phyloP scores from a whole-genome alignment of 2,797 vertebrate species.

The Fringilla coelebs region DNA sequence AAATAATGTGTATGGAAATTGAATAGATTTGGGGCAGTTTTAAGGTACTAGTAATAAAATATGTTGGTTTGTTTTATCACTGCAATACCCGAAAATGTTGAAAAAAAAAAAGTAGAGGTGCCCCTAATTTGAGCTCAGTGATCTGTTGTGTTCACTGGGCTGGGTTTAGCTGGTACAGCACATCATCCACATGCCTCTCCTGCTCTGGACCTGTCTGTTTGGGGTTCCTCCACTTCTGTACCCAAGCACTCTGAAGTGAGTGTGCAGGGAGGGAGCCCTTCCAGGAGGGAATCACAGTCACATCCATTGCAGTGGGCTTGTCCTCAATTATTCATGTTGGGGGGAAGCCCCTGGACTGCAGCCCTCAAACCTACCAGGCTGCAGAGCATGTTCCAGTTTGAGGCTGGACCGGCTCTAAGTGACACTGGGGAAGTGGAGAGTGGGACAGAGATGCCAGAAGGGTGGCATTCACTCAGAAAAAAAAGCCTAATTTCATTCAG shows the following conservation, averaged over 20 bases:
- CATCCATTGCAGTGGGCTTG: background rate
- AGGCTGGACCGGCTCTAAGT: background rate
- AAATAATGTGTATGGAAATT: background rate
- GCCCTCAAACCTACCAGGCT: accelerated
- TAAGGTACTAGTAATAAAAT: background rate
- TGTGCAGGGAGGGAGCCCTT: background rate
- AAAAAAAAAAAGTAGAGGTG: background rate
- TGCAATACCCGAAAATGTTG: background rate
- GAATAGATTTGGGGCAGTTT: background rate
- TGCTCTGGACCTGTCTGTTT: background rate
- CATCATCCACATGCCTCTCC: accelerated
- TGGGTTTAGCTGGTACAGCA: background rate
- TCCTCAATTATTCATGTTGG: accelerated
- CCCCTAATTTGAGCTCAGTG: background rate
- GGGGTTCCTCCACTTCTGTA: background rate
- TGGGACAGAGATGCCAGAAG: background rate
- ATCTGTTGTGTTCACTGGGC: background rate
- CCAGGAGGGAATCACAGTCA: background rate
- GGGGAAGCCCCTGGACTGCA: accelerated
- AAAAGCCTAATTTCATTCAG: background rate
- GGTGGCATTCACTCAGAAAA: background rate
- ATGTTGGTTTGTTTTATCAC: background rate
- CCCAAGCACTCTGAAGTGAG: background rate
- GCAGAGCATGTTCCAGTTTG: background rate
- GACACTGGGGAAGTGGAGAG: background rate